Evolutionary conservation across 2,113 vertebrate species (phyloP).

Genomic region (Oryzias curvinotus): DNA sequence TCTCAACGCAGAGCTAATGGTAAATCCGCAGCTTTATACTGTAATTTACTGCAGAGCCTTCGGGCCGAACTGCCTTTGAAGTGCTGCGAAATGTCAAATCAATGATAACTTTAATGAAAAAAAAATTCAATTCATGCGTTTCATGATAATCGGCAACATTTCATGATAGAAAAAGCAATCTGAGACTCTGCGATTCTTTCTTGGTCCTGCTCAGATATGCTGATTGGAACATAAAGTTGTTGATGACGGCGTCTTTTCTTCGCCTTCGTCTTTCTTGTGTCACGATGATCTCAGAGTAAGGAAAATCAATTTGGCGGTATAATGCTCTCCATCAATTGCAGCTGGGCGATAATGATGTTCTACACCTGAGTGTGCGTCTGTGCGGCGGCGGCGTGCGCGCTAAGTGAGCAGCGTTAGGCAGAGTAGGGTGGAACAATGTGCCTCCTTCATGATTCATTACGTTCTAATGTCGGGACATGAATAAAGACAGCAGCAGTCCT

Average conservation of each 20-base stretch:
- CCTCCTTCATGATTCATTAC: constrained; percentile 73
- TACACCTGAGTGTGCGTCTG: constrained; percentile 58
- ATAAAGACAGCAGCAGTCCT: constrained; percentile 47
- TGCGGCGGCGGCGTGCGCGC: constrained; percentile 10
- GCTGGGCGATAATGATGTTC: constrained; percentile 68
- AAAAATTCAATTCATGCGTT: constrained; percentile 74
- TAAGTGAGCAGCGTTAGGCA: constrained; percentile 27
- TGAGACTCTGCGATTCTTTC: constrained; percentile 37
- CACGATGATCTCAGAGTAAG: constrained; percentile 41
- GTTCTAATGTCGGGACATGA: constrained; percentile 58
- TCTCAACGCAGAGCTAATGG: constrained; percentile 73
- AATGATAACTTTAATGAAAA: constrained; percentile 76
- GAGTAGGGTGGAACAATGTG: constrained; percentile 64
- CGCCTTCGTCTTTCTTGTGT: constrained; percentile 46
- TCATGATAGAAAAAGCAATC: constrained; percentile 66
- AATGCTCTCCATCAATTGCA: constrained; percentile 70
- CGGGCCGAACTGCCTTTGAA: constrained; percentile 76
- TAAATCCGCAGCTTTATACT: constrained; percentile 72
- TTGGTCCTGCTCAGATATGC: constrained; percentile 59
- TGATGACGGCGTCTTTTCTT: constrained; percentile 69
- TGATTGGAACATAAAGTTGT: constrained; percentile 71
- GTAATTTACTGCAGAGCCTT: constrained; percentile 75
- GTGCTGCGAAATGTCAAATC: constrained; percentile 78
- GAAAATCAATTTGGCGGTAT: constrained; percentile 70
- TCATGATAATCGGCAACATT: constrained; percentile 75